Evolutionary conservation across 2,113 vertebrate species (phyloP), one percentile per base, ranked within the genome.

Genomic region (Hippopotamus amphibius): DNA sequence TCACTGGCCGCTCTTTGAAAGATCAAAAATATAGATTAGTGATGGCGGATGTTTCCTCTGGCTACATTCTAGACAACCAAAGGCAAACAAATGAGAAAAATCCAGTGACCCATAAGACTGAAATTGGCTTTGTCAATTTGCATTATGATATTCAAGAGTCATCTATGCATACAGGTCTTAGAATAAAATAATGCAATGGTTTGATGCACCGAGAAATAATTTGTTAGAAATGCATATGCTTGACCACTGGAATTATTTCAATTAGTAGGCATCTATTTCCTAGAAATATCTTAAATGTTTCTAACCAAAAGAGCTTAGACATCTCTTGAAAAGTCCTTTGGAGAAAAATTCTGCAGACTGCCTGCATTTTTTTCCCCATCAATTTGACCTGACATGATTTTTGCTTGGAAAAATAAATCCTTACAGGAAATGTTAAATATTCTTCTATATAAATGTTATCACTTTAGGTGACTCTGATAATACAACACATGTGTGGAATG

Each of bases 391-490:
- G 22, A 13, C 28, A 22, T 95, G 5, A 2, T 68, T 76, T 97
- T 81, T 61, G 37, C 65, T 95, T 55, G 55, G 53, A 33, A 89
- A 86, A 83, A 50, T 22, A 89, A 79, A 61, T 37, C 16, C 15
- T 90, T 83, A 80, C 41, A 92, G 21, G 33, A 84, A 94, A 37
- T 89, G 95, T 88, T 97, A 95, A 87, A 16, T 69, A 0, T 59
- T 98, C 0, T 76, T 85, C 88, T 83, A 13, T 86, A 57, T 89
- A 24, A 98, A 97, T 79, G 0, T 85, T 86, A n/a, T 74, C 1
- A 3, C 43, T 90, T 72, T 92, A 97, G 98, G 98, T 97, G 96
- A 66, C 6, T 71, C 98, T 68, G 95, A 84, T 63, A 98, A 98
- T 50, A 92, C 96, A 87, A 98, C 89, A 0, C 37, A 96, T 0